Evolutionary conservation across 64 coral and sea anemone genomes (phyloP).

Genomic region (Orbicella faveolata): DNA sequence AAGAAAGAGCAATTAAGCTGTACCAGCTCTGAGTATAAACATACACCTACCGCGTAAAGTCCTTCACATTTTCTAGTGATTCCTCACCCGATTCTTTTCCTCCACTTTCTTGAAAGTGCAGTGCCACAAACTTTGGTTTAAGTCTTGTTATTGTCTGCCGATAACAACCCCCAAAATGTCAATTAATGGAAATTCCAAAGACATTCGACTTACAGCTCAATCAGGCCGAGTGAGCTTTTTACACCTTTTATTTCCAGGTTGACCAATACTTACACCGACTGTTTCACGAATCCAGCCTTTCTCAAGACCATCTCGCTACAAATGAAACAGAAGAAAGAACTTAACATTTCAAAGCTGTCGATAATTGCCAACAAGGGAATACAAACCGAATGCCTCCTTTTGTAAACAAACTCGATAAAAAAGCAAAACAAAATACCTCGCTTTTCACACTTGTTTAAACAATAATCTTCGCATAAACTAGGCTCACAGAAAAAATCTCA

Average conservation of each 20-base stretch:
- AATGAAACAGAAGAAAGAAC: constrained; percentile 20
- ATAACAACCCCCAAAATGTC: not conserved
- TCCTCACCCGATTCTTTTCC: constrained; percentile 68
- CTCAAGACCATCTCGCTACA: constrained; percentile 75
- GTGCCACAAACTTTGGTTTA: constrained; percentile 69
- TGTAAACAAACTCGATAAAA: constrained; percentile 18
- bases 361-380: constrained; percentile 27
- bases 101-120: constrained; percentile 93
- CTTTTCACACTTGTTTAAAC: constrained; percentile 33
- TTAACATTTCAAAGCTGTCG: not conserved
- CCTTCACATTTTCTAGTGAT: constrained; percentile 71
- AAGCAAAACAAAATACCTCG: constrained; percentile 33
- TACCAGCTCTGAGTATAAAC: no score
- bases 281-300: constrained; percentile 67
- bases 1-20: no score
- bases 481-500: no score
- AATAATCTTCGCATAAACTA: not conserved
- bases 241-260: no score
- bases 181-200: not conserved
- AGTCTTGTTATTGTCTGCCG: constrained; percentile 69
- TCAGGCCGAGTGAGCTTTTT: no score
- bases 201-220: no score
- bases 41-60: constrained; percentile 62
- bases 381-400: constrained; percentile 17
- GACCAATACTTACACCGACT: not conserved